Evolutionary conservation across 2,888 invertebrate species (phyloP).

Genomic region (Chrysolina americana): DNA sequence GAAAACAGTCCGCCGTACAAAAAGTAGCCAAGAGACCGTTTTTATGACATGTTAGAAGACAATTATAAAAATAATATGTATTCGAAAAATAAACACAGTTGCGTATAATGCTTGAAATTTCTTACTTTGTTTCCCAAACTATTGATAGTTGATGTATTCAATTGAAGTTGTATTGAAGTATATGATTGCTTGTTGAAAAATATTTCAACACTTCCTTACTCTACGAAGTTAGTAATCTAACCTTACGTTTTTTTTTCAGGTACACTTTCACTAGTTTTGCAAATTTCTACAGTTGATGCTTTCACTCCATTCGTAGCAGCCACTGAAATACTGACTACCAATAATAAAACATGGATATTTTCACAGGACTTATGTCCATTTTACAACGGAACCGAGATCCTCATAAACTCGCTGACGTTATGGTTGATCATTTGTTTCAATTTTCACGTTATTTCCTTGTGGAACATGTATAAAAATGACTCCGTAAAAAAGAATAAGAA

Average conservation of each 20-base stretch:
- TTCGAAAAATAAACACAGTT: no score
- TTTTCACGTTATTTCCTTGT: constrained; percentile 73
- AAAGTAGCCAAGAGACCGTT: no score
- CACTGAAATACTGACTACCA: constrained; percentile 73
- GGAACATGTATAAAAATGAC: constrained; percentile 71
- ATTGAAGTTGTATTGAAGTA: no score
- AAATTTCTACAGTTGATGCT: constrained; percentile 72
- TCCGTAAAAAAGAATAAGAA: constrained; percentile 64
- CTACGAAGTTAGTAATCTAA: no score
- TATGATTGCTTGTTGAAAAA: no score
- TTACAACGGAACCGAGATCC: constrained; percentile 73
- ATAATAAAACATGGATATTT: constrained; percentile 72
- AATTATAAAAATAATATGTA: no score
- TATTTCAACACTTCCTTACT: no score
- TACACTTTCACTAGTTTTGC: constrained; percentile 70
- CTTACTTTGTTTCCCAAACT: no score
- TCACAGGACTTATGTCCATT: constrained; percentile 71
- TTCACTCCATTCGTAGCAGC: constrained; percentile 69
- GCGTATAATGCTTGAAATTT: no score
- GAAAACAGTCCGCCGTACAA: no score
- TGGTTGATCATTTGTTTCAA: constrained; percentile 74
- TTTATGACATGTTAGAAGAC: no score
- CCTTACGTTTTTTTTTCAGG: constrained; percentile 68
- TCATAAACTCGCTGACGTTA: constrained; percentile 73
- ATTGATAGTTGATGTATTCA: no score